Conservation (phyloP, 2,797 vertebrate genomes). For the Synaphobranchus kaupii region DNA sequence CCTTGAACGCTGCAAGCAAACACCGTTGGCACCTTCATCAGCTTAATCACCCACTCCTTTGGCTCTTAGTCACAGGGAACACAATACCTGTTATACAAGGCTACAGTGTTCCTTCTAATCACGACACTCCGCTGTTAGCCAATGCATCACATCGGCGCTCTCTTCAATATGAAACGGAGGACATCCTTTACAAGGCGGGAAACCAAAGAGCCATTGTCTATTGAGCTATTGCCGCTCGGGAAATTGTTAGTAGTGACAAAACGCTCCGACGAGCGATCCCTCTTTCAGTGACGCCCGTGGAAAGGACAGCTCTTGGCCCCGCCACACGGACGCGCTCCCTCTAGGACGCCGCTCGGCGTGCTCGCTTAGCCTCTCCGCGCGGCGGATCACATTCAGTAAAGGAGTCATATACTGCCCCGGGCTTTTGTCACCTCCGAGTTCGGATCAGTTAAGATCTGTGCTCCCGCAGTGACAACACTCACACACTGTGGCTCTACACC, state of each 20-base stretch:
- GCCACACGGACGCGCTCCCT: not conserved
- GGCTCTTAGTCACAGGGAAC: not conserved
- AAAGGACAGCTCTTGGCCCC: not conserved
- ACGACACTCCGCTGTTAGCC: not conserved
- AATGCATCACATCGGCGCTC: not conserved
- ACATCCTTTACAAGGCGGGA: not conserved
- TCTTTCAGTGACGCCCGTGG: not conserved
- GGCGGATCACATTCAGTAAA: not conserved
- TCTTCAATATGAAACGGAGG: not conserved
- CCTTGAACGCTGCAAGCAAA: not conserved
- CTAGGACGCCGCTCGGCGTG: not conserved
- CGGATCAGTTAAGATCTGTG: not conserved
- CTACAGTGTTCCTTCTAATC: not conserved
- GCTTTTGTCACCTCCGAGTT: conserved; percentile 5
- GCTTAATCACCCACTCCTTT: no score
- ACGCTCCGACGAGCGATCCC: not conserved
- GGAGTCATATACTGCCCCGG: not conserved
- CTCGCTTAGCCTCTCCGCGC: not conserved
- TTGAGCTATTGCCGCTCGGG: not conserved
- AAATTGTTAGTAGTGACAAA: not conserved
- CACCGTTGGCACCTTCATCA: no score
- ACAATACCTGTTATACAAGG: not conserved
- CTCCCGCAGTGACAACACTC: not conserved
- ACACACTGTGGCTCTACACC: not conserved
- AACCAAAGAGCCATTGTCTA: not conserved